Conservation (phyloP, 2,113 vertebrate species). For the Ochotona princeps region DNA sequence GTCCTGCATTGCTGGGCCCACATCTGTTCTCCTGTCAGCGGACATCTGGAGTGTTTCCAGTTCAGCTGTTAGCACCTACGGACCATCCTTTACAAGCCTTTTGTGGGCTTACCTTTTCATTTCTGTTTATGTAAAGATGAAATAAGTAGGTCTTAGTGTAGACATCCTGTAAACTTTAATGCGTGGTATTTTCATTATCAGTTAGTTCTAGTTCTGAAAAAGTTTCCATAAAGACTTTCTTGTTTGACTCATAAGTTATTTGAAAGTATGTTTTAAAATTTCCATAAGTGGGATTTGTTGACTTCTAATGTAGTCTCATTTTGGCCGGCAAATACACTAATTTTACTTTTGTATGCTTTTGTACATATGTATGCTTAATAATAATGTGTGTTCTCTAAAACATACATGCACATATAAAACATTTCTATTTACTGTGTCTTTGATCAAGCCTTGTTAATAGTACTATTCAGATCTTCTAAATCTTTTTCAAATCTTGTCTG, state of each 20-base stretch:
- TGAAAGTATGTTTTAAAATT: conserved; percentile 32
- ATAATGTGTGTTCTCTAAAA: neutral
- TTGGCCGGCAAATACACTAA: neutral
- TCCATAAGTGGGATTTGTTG: neutral
- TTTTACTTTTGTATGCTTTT: neutral
- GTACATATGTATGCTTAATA: neutral
- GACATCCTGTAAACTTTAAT: neutral
- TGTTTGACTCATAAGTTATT: conserved; percentile 6
- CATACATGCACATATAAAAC: neutral
- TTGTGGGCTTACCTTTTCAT: neutral
- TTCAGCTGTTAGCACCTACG: neutral
- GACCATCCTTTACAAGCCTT: neutral
- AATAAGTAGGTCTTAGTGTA: neutral
- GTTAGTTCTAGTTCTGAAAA: conserved; percentile 30
- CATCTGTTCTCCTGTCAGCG: neutral
- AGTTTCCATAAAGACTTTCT: conserved; percentile 5
- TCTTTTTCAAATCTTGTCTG: conserved; percentile 21
- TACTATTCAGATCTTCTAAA: neutral
- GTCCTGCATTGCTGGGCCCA: no score
- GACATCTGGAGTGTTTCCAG: neutral
- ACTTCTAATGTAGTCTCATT: conserved; percentile 17
- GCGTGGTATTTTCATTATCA: conserved; percentile 25
- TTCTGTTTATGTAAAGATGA: neutral
- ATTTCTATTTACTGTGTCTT: neutral
- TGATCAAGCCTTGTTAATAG: neutral